Percentiles rank a stretch among this genome's conserved stretches.
Evolutionary conservation across 1,140 invertebrate species (phyloP).

Genomic region (Drosophila nasuta): DNA sequence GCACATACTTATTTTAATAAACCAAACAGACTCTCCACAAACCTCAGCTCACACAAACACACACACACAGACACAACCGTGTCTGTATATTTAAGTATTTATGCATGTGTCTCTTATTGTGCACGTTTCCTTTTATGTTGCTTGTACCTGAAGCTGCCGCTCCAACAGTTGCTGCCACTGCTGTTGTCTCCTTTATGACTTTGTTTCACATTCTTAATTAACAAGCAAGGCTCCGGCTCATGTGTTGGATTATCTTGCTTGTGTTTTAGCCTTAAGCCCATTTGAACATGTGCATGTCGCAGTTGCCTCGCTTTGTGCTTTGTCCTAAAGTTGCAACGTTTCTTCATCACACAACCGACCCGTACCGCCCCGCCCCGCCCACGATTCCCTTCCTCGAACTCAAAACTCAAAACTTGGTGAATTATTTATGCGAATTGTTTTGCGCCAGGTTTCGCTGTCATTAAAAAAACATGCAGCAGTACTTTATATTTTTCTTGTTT

Average conservation of each 20-base stretch:
- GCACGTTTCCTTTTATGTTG: constrained; percentile 45
- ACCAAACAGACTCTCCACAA: constrained; percentile 8
- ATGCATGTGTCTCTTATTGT: constrained; percentile 25
- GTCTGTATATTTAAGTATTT: constrained; percentile 12
- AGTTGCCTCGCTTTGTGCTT: constrained; percentile 38
- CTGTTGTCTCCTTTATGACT: constrained; percentile 72
- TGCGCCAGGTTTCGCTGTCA: constrained; percentile 18
- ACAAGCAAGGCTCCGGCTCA: constrained; percentile 66
- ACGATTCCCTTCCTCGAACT: not conserved
- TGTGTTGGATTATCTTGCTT: constrained; percentile 66
- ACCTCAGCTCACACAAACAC: not conserved
- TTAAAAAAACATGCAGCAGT: constrained; percentile 13
- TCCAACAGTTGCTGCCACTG: constrained; percentile 34
- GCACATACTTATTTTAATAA: constrained; percentile 44
- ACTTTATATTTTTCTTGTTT: too few relatives aligned
- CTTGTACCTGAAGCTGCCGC: constrained; percentile 30
- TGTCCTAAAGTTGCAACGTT: constrained; percentile 36
- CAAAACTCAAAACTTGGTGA: constrained; percentile 17
- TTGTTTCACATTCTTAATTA: constrained; percentile 80
- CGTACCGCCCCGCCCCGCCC: too few relatives aligned
- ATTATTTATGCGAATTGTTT: constrained; percentile 30
- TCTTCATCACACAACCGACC: too few relatives aligned
- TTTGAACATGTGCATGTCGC: constrained; percentile 51
- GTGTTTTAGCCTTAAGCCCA: constrained; percentile 50
- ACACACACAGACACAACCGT: not conserved